Percentiles rank a stretch among this genome's conserved stretches.
Evolutionary conservation across 2,888 invertebrate species (phyloP).

Genomic region (Chrysodeixis includens): DNA sequence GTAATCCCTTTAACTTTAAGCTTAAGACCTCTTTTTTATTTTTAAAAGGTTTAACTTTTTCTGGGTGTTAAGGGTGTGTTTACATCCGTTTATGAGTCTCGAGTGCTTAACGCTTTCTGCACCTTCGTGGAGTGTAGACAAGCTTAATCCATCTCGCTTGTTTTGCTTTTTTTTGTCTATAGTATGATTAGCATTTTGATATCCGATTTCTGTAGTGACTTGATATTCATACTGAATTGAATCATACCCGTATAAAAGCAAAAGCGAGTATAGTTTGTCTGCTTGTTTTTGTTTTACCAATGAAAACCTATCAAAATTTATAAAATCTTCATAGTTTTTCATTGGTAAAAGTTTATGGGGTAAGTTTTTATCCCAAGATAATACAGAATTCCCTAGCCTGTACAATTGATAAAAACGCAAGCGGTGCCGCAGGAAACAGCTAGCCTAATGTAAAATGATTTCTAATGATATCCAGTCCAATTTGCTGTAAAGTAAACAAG

Average conservation of each 20-base stretch:
- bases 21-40: slow-evolving; percentile 52
- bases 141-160: not conserved
- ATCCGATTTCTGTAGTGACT: not conserved
- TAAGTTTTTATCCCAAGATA: too few species aligned
- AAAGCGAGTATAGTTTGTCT: too few species aligned
- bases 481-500: not conserved
- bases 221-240: too few species aligned
- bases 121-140: not conserved
- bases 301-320: too few species aligned
- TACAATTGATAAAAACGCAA: too few species aligned
- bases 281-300: too few species aligned
- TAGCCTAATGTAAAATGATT: not conserved
- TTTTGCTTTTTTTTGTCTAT: not conserved
- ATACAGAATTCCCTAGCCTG: too few species aligned
- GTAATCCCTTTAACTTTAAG: slow-evolving; percentile 66
- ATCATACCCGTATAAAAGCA: too few species aligned
- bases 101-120: slow-evolving; percentile 3
- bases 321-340: too few species aligned
- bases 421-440: too few species aligned
- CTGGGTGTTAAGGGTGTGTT: slow-evolving; percentile 6
- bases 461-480: too few species aligned
- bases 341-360: too few species aligned
- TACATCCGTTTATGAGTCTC: slow-evolving; percentile 22
- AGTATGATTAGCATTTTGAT: not conserved
- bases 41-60: slow-evolving; percentile 16